Base-by-base conservation (phyloP, 2,888 invertebrate species). In the Leucophora obtusa region DNA sequence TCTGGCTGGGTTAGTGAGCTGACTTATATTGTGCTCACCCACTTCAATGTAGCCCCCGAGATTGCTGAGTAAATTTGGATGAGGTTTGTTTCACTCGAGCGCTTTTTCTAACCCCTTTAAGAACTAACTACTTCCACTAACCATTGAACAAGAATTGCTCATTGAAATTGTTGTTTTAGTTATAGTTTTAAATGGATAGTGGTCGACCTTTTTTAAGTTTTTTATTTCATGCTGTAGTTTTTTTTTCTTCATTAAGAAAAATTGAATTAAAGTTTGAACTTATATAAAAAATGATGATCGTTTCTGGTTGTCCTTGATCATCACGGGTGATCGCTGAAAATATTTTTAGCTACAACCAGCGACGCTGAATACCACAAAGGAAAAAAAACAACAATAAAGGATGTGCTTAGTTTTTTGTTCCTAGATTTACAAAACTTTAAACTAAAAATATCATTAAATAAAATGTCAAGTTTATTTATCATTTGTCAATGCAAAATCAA, bases 391-490 rank as follows among this genome's bases (percentile, higher is more conserved):
- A n/a, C 35, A 50, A 51, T 58, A 68, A 80, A 68, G 68, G 66
- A 47, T 77, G 53, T 69, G 35, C 15, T 60, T 28, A 33, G 17
- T 51, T 56, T 17, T 8, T 38, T 63, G 35, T 65, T 47, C 21
- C 51, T 9, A 51, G n/a, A 63, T 59, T 38, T n/a, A 28, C 9
- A 54, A 63, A 58, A 65, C 54, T 70, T 21, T 33, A 66, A 21
- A 51, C 17, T 18, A 15, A 74, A 60, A 53, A 51, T 76, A 77
- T 53, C 70, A 63, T 76, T 77, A 82, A 83, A 81, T 82, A 79
- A 82, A 83, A 82, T 83, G 83, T 83, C 83, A 82, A 83, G 82
- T 82, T 83, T 83, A 83, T 83, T 83, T 83, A 83, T 82, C 83
- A 83, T 84, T 84, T 83, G 83, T 83, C 83, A 82, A 74, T 79